Evolutionary conservation across 2,888 invertebrate species (phyloP).

Genomic region (Disparrhopalites patrizii): DNA sequence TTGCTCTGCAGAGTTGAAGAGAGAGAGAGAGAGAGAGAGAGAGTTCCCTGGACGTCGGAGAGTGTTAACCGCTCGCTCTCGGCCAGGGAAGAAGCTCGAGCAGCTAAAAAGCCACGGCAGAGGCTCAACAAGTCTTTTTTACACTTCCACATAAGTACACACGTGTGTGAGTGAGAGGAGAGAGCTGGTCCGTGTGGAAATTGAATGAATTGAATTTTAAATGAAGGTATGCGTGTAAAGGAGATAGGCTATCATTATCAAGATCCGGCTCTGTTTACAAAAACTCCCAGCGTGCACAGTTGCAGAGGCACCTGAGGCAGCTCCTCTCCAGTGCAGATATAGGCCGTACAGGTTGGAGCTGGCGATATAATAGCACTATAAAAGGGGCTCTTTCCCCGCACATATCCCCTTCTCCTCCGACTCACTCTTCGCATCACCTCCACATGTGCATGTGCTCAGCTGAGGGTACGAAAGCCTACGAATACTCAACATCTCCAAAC

Average conservation of each 20-base stretch:
- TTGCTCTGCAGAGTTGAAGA: neutral
- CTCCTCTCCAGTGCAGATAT: too few relatives aligned
- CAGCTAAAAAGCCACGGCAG: too few relatives aligned
- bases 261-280: slow-evolving; percentile 22
- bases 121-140: too few relatives aligned
- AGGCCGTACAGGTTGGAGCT: too few relatives aligned
- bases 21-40: too few relatives aligned
- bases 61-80: too few relatives aligned
- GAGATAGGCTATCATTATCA: slow-evolving; percentile 22
- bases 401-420: too few relatives aligned
- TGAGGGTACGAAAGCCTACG: too few relatives aligned
- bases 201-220: slow-evolving; percentile 17
- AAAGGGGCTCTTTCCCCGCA: too few relatives aligned
- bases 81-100: slow-evolving; percentile 5
- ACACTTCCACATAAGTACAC: slow-evolving; percentile 23
- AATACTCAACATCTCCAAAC: too few relatives aligned
- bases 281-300: neutral
- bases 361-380: too few relatives aligned
- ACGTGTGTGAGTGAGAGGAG: neutral
- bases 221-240: slow-evolving; percentile 19
- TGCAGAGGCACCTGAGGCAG: neutral
- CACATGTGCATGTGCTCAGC: neutral
- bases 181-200: too few relatives aligned
- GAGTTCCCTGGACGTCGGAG: neutral
- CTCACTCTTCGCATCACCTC: neutral